Percentiles rank a stretch among this genome's conserved stretches.
phyloP scores from a whole-genome alignment of 2,113 vertebrate genomes.

The Mus musculus region GRCm39 chr4:123422501-123423000 shows the following conservation, averaged over 20 bases:
- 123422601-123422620: neutral
- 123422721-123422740: neutral
- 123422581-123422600: neutral
- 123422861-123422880: neutral
- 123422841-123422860: neutral
- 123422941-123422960: neutral
- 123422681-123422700: slow-evolving; percentile 20
- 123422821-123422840: neutral
- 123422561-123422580: slow-evolving; percentile 16
- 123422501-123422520: neutral
- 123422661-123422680: neutral
- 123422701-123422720: neutral
- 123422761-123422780: slow-evolving; percentile 39
- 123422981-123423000: neutral
- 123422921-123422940: neutral
- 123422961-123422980: neutral
- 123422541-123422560: neutral
- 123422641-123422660: neutral
- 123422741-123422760: slow-evolving; percentile 45
- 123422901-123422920: slow-evolving; percentile 39
- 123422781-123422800: neutral
- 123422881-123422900: neutral
- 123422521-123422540: neutral
- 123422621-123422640: neutral
- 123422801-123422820: neutral